Evolutionary conservation across 1,140 invertebrate species (phyloP), one percentile per base, ranked within the genome.

Genomic region (Harpegnathos saltator): DNA sequence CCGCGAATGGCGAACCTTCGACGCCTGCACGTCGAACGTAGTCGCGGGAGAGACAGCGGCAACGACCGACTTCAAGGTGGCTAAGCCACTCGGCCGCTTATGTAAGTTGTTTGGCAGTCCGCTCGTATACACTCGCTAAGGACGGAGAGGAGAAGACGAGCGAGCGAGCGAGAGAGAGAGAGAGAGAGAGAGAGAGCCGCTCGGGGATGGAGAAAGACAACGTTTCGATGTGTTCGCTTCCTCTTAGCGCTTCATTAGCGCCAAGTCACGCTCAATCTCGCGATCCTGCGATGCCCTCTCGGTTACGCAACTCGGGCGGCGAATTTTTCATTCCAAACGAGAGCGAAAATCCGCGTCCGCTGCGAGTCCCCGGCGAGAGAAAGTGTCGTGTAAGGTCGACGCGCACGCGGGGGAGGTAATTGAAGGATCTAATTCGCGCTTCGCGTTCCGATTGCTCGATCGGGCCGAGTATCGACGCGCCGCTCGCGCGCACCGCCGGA

Each of bases 11-110:
- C 83, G 69, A 87, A 88, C 87, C 84, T 78, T 83, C 82, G 83
- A 87, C 74, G 68, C 82, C 61, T 81, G 61, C 80, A 69, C 14
- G 71, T 72, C 59, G 85, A 78, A 5, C 59, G 77, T 77, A 81
- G 59, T 77, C 83, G 81, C 72, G 84, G 72, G 84, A 83, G 84
- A 83, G 78, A 83, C 77, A 82, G 81, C 86, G 89, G 81, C 90
- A 91, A 91, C 90, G 91, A 91, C 90, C 86, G 88, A 73, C 85
- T 88, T 88, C 87, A 92, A 92, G 91, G 91, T 89, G 84, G 85
- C 86, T 71, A 77, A 86, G 58, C 83, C 81, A 88, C 52, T 61
- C 62, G 58, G 52, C 65, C 50, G 82, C 82, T 86, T 89, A 85
- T 89, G 63, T 89, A 88, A 88, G 84, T 75, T 56, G 71, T 81